Base-by-base conservation (phyloP, 2,797 vertebrate species). In the Pempheris klunzingeri region DNA sequence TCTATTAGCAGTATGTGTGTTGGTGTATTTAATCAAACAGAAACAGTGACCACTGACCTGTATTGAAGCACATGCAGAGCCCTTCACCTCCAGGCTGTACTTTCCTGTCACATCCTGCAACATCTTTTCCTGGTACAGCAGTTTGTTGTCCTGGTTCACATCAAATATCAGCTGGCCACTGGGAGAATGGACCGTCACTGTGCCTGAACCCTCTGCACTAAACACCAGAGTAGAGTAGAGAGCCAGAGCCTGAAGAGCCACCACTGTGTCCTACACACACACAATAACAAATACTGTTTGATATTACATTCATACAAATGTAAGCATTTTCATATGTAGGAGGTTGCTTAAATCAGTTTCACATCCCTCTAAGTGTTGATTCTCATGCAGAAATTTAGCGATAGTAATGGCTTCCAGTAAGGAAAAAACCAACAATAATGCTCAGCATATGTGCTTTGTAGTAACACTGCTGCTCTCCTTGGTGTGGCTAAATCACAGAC, bases 221-320 rank as follows among this genome's bases (percentile, higher is more conserved):
- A 94, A 96, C 5, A 94, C 95, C 69, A 89, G 87, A 20, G 93
- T 84, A 58, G 95, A 93, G 62, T 97, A 97, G 20, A 95, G 92
- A 71, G 97, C 88, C 65, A 98, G 92, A 72, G 96, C 97, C 89
- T 97, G 96, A 55, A 97, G 95, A 71, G 95, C 96, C 77, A 95
- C 94, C 70, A 97, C 95, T 0, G 94, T 94, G 88, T 95, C 94
- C 93, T 95, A 49, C 18, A 74, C 24, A 81, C 7, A 59, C 14
- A 12, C 22, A 50, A 32, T 5, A 22, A 15, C 2, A 5, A 9
- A 7, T 10, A 38, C 22, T 11, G 17, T 6, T 30, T 18, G 9
- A n/a, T n/a, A n/a, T n/a, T n/a, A n/a, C n/a, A n/a, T n/a, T n/a
- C n/a, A n/a, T n/a, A n/a, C n/a, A n/a, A n/a, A n/a, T n/a, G n/a